Percentiles rank a stretch among this genome's conserved stretches.
Conservation (phyloP, 1,140 invertebrate species). For the Andricus grossulariae region DNA sequence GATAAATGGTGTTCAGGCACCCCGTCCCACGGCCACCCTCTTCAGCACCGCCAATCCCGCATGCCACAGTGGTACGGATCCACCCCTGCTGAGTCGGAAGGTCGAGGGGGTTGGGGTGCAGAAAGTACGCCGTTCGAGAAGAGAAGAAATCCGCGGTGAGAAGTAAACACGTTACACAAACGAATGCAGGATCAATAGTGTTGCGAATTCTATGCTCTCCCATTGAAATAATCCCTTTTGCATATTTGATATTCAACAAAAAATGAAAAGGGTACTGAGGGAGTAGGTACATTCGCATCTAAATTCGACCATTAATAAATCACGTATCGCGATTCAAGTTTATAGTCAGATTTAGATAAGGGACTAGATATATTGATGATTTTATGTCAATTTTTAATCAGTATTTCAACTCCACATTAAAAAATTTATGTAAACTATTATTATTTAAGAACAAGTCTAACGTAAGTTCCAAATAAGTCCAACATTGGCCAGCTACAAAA, state of each 20-base stretch:
- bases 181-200: slow-evolving; percentile 60
- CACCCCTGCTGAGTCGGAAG: slow-evolving; percentile 57
- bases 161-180: slow-evolving; percentile 67
- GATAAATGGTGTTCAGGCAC: slow-evolving; percentile 69
- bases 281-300: no score
- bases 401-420: no score
- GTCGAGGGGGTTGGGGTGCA: slow-evolving; percentile 9
- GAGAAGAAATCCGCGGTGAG: slow-evolving; percentile 61
- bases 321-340: no score
- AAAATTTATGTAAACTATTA: no score
- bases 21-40: slow-evolving; percentile 47
- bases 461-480: no score
- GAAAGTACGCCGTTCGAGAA: slow-evolving; percentile 42
- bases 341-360: no score
- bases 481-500: no score
- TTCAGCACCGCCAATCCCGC: slow-evolving; percentile 46
- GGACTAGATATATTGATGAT: no score
- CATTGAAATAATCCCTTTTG: not conserved
- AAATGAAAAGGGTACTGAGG: not conserved
- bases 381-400: no score
- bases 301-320: no score
- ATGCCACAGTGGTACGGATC: slow-evolving; percentile 50
- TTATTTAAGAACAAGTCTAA: no score
- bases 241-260: not conserved
- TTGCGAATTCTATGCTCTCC: not conserved